Percentiles rank a stretch among this genome's conserved stretches.
Evolutionary conservation across 2,888 invertebrate genomes (phyloP).

Genomic region (Subacronicta megacephala): DNA sequence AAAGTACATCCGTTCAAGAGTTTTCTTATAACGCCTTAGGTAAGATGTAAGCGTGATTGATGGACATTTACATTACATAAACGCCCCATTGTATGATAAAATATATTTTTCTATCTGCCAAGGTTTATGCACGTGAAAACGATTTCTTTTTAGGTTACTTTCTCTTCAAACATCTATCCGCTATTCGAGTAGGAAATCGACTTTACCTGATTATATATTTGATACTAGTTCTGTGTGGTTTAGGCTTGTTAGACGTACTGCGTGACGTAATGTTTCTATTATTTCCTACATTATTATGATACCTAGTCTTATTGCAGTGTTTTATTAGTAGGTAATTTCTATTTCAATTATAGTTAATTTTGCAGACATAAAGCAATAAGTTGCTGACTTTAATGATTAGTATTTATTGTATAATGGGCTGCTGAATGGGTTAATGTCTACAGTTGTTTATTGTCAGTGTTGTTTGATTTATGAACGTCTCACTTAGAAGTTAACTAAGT

Average conservation of each 20-base stretch:
- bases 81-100: slow-evolving; percentile 62
- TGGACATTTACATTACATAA: slow-evolving; percentile 63
- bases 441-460: slow-evolving; percentile 40
- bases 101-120: slow-evolving; percentile 48
- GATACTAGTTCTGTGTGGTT: slow-evolving; percentile 42
- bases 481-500: slow-evolving; percentile 5
- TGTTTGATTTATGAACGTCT: slow-evolving; percentile 35
- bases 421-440: slow-evolving; percentile 37
- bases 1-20: slow-evolving; percentile 43
- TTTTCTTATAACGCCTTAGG: slow-evolving; percentile 62
- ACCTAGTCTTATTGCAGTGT: slow-evolving; percentile 29
- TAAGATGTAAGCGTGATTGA: slow-evolving; percentile 65
- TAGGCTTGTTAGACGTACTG: slow-evolving; percentile 37
- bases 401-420: slow-evolving; percentile 37
- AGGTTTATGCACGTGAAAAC: slow-evolving; percentile 49
- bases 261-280: slow-evolving; percentile 29
- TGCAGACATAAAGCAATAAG: slow-evolving; percentile 29
- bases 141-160: slow-evolving; percentile 44
- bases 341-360: slow-evolving; percentile 47
- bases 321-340: slow-evolving; percentile 10
- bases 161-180: slow-evolving; percentile 34
- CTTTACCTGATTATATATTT: slow-evolving; percentile 29
- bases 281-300: slow-evolving; percentile 44
- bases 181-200: slow-evolving; percentile 42
- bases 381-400: slow-evolving; percentile 25